phyloP scores from a whole-genome alignment of 2,113 vertebrate species.

The Poeciliopsis occidentalis region DNA sequence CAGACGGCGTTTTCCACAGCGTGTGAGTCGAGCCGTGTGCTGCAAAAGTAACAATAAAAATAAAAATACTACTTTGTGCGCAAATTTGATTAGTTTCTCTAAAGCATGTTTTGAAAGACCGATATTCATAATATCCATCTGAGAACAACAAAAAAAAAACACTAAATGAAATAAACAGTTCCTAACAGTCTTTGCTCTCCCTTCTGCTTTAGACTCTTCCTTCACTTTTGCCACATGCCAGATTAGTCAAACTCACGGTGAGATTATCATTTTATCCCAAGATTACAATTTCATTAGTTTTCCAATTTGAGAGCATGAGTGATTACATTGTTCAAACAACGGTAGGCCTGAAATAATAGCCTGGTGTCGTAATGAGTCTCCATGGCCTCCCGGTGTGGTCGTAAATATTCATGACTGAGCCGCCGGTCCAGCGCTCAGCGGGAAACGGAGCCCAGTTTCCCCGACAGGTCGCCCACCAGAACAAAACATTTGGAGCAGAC shows the following conservation, averaged over 20 bases:
- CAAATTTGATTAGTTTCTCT: no score
- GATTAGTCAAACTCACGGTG: background rate
- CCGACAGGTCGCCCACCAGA: conserved; percentile 37
- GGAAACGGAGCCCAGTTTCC: conserved; percentile 7
- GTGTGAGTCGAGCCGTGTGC: background rate
- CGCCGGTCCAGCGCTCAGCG: conserved; percentile 31
- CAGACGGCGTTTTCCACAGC: no score
- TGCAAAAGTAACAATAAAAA: background rate
- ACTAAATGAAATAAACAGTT: background rate
- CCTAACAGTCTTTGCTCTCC: background rate
- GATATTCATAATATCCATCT: no score
- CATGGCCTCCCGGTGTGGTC: conserved; percentile 21
- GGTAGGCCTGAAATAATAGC: conserved; percentile 19
- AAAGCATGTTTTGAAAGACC: no score
- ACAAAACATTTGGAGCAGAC: conserved; percentile 26
- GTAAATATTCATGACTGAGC: conserved; percentile 47
- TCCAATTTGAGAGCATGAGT: conserved; percentile 8
- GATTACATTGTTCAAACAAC: conserved; percentile 7
- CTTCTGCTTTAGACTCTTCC: background rate
- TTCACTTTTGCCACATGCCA: background rate
- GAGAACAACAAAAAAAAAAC: no score
- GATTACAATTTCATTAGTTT: conserved; percentile 11
- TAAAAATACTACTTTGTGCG: no score
- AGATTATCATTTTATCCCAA: conserved; percentile 13
- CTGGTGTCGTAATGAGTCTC: conserved; percentile 38